Evolutionary conservation across 2,888 invertebrate genomes (phyloP), one percentile per base, ranked within the genome.

Genomic region (Cremastinae sp.): DNA sequence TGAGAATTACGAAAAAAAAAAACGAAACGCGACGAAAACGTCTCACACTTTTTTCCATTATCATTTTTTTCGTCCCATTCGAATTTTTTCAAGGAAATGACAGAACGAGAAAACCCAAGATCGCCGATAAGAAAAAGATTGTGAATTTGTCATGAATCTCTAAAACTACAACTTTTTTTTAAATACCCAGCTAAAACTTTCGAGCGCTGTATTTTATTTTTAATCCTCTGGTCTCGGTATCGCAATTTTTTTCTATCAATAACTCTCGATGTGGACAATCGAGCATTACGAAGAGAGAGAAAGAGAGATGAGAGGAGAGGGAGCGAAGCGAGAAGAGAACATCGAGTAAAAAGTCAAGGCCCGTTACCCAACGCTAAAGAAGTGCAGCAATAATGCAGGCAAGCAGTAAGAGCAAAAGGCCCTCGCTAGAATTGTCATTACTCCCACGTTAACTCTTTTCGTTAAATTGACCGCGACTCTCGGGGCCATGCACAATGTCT

Each of bases 261-360:
- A 10, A 5, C 51, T 43, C 47, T 14, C 45, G 7, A 9, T 20
- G 14, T 49, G 38, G 36, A 59, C 16, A 43, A 53, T 43, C 45
- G 53, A 61, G 45, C 18, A 16, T 22, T 22, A 16, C 10, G 14
- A 43, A 28, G n/a, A n/a, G n/a, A n/a, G n/a, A n/a, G n/a, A n/a
- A n/a, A n/a, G n/a, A n/a, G n/a, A n/a, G n/a, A n/a, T n/a, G n/a
- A n/a, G n/a, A n/a, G n/a, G n/a, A n/a, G n/a, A n/a, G n/a, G n/a
- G n/a, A n/a, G n/a, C n/a, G n/a, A 14, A 43, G 43, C 38, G 43
- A 34, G 58, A 49, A 47, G 34, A 61, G 59, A 64, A 54, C 34
- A 61, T 64, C 72, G 43, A 59, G 73, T 53, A 78, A 78, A 76
- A 78, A 78, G 78, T 78, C 78, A 78, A 78, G 78, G 78, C 73